Evolutionary conservation across 2,888 invertebrate species (phyloP).

Genomic region (Galerucella pusilla): DNA sequence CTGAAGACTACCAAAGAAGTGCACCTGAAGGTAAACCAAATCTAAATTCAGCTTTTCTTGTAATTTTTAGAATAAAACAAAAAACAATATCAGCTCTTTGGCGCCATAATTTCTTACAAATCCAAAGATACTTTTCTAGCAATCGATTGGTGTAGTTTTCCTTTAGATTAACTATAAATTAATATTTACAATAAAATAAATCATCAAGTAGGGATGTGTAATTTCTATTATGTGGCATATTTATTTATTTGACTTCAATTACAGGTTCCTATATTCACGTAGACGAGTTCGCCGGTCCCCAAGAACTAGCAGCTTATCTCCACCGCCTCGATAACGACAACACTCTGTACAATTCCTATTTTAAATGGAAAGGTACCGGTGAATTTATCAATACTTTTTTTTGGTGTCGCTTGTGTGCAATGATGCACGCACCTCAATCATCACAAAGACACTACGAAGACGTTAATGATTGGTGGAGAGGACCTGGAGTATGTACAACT

Average conservation of each 20-base stretch:
- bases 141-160: too few species aligned
- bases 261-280: constrained; percentile 90
- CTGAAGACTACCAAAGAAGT: constrained; percentile 86
- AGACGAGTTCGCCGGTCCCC: constrained; percentile 91
- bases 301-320: constrained; percentile 88
- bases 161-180: too few species aligned
- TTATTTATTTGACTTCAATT: constrained; percentile 12
- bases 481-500: constrained; percentile 80
- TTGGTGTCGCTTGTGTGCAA: constrained; percentile 90
- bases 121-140: too few species aligned
- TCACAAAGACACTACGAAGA: constrained; percentile 76
- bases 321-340: constrained; percentile 88
- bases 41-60: not conserved
- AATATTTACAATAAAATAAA: too few species aligned
- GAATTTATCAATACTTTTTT: constrained; percentile 96
- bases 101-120: too few species aligned
- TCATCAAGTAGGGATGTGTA: too few species aligned
- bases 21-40: constrained; percentile 76
- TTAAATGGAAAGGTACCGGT: constrained; percentile 91
- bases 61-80: too few species aligned
- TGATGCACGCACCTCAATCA: constrained; percentile 76
- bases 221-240: not conserved
- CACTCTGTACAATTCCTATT: constrained; percentile 92
- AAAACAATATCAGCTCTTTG: too few species aligned
- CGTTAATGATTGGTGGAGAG: constrained; percentile 94